Base-by-base conservation (phyloP, 2,113 vertebrate genomes). In the Triplophysa dalaica region DNA sequence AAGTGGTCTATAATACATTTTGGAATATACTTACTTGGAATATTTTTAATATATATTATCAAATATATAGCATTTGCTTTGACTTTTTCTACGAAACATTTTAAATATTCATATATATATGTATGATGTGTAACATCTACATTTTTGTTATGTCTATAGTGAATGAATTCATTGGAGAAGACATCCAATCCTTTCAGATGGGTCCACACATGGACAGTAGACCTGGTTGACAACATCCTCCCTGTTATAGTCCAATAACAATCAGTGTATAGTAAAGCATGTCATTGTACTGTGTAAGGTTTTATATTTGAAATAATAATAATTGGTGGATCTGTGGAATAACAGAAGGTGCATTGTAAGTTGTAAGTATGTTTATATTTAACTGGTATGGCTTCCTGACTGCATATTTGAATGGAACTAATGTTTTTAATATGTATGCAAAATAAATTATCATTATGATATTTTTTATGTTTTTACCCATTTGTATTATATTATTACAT, bases 151-250 rank as follows among this genome's bases (percentile, higher is more conserved):
- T 70, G 63, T 75, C 78, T 76, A 33, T 85, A 94, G 93, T 94
- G 74, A 90, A 89, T 43, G 92, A 94, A 88, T 93, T 92, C 85
- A 94, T 94, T 1, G 92, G 92, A 1, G 91, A 94, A 77, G 92
- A 94, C 82, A 88, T 93, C 86, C 87, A 89, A 82, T 89, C 89
- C 0, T 92, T 90, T 85, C 89, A 90, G 82, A 83, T 87, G 3
- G 56, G 76, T 41, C 82, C 86, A 29, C 90, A 91, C 73, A 87
- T 90, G 86, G 89, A 91, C 78, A 89, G 90, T 87, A 88, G 90
- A 80, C 89, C 89, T n/a, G 88, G 90, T 81, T 93, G 89, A 92
- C 78, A 76, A 29, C 75, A 60, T 43, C 21, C 69, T 77, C 22
- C 41, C 22, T 60, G n/a, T 61, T 74, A 69, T 60, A 72, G 54